Evolutionary conservation across 1,140 invertebrate species (phyloP).

Genomic region (Xylocopa sonorina): DNA sequence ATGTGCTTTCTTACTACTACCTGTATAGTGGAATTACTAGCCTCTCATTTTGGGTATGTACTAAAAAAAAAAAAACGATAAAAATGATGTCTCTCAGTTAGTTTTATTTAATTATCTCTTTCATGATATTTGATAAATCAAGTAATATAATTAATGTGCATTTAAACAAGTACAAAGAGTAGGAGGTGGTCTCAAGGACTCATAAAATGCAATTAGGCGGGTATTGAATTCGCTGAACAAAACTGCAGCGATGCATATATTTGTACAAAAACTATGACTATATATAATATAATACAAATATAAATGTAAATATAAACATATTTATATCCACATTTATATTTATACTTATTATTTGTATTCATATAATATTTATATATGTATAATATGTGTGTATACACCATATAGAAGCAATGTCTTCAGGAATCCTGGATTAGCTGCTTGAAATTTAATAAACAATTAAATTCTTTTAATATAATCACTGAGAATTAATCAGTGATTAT

Average conservation of each 20-base stretch:
- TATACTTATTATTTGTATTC: constrained; percentile 60
- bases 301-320: constrained; percentile 40
- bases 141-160: constrained; percentile 71
- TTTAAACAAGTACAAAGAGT: constrained; percentile 70
- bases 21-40: constrained; percentile 15
- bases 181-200: constrained; percentile 35
- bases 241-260: constrained; percentile 66
- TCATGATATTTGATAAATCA: constrained; percentile 69
- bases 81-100: constrained; percentile 51
- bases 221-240: constrained; percentile 63
- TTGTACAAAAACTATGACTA: constrained; percentile 79
- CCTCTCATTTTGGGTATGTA: not conserved
- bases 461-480: not conserved
- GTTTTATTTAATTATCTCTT: constrained; percentile 71
- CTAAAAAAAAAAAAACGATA: constrained; percentile 36
- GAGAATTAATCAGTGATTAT: not conserved
- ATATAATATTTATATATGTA: constrained; percentile 66
- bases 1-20: no score
- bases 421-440: constrained; percentile 42
- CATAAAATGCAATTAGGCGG: constrained; percentile 72
- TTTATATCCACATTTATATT: constrained; percentile 56
- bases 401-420: constrained; percentile 70
- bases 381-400: constrained; percentile 73
- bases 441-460: constrained; percentile 9
- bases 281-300: constrained; percentile 59